phyloP scores from a whole-genome alignment of 1,140 invertebrate genomes.

The Oedothorax gibbosus region DNA sequence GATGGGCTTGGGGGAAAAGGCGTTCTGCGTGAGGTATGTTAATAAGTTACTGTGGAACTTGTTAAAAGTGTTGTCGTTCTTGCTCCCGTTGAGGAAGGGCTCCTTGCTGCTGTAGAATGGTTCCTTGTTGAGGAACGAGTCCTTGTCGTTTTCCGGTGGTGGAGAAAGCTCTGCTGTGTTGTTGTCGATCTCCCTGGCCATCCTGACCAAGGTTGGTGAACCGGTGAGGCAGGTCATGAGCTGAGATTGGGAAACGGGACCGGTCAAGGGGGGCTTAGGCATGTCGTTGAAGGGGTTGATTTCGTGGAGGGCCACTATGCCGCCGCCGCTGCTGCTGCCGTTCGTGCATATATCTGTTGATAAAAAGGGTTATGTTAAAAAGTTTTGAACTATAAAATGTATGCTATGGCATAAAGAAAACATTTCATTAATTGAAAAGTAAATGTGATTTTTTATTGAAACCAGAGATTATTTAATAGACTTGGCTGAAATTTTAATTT shows the following conservation, averaged over 20 bases:
- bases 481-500: no score
- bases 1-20: conserved; percentile 43
- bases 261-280: conserved; percentile 1
- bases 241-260: conserved; percentile 44
- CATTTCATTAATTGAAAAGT: no score
- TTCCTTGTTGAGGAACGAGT: no score
- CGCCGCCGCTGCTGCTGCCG: neutral
- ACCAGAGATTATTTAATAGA: no score
- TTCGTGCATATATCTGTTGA: no score
- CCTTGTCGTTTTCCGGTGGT: no score
- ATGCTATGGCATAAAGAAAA: no score
- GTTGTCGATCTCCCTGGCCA: conserved; percentile 43
- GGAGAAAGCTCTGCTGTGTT: conserved; percentile 27
- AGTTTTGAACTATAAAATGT: no score
- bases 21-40: conserved; percentile 53
- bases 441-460: no score
- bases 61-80: conserved; percentile 49
- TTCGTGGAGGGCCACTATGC: conserved; percentile 11
- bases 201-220: conserved; percentile 45
- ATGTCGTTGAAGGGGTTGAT: conserved; percentile 14
- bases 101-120: neutral
- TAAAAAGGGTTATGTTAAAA: no score
- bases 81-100: conserved; percentile 13
- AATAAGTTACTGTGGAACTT: conserved; percentile 56
- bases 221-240: conserved; percentile 54